Evolutionary conservation across 2,113 vertebrate species (phyloP).

Genomic region (human): GRCh38 chr5:86640001-86640500

Average conservation of each 20-base stretch:
- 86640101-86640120: background rate
- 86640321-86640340: background rate
- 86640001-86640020: background rate
- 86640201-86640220: background rate
- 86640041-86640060: background rate
- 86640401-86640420: background rate
- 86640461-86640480: background rate
- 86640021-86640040: background rate
- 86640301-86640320: background rate
- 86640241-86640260: background rate
- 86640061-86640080: background rate
- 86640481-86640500: background rate
- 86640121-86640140: background rate
- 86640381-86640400: background rate
- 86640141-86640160: background rate
- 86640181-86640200: background rate
- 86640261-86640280: conserved; percentile 9
- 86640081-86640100: background rate
- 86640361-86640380: conserved; percentile 22
- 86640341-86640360: background rate
- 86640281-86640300: background rate
- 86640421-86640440: background rate
- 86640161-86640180: background rate
- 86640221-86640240: background rate
- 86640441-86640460: background rate